Conservation (phyloP, 2,113 vertebrate species). For the Sardina pilchardus region DNA sequence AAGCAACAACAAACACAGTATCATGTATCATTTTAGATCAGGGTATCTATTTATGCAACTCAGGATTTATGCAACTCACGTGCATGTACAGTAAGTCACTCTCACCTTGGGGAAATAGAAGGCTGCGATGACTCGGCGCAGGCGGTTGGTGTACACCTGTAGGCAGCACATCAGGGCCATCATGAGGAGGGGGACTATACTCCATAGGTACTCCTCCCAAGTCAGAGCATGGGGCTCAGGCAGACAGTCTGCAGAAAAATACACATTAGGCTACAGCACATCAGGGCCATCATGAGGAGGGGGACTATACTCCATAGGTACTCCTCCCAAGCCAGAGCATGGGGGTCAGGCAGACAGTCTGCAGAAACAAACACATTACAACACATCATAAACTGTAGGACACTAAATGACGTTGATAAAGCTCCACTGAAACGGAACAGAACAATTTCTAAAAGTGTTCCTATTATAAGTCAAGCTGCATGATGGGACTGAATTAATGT, state of each 20-base stretch:
- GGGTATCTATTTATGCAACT: background rate
- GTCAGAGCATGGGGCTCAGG: constrained; percentile 61
- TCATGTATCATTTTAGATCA: background rate
- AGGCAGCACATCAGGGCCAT: constrained; percentile 71
- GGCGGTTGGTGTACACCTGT: constrained; percentile 80
- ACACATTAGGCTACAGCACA: too few relatives aligned
- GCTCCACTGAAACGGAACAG: background rate
- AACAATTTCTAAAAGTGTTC: background rate
- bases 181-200: constrained; percentile 51
- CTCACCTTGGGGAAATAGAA: constrained; percentile 84
- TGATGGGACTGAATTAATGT: background rate
- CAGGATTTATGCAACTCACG: background rate
- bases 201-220: constrained; percentile 57
- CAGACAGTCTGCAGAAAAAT: constrained; percentile 79
- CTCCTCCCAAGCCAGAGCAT: constrained; percentile 46
- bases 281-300: constrained; percentile 56
- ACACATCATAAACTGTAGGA: background rate
- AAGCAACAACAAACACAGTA: background rate
- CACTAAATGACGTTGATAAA: background rate
- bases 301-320: constrained; percentile 63
- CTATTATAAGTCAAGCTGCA: background rate
- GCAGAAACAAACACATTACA: background rate
- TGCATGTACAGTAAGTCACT: background rate
- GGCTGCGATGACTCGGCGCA: constrained; percentile 75
- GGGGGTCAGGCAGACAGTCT: constrained; percentile 74